Evolutionary conservation across 2,113 vertebrate species (phyloP), one percentile per base, ranked within the genome.

Genomic region (Emydocephalus ijimae): DNA sequence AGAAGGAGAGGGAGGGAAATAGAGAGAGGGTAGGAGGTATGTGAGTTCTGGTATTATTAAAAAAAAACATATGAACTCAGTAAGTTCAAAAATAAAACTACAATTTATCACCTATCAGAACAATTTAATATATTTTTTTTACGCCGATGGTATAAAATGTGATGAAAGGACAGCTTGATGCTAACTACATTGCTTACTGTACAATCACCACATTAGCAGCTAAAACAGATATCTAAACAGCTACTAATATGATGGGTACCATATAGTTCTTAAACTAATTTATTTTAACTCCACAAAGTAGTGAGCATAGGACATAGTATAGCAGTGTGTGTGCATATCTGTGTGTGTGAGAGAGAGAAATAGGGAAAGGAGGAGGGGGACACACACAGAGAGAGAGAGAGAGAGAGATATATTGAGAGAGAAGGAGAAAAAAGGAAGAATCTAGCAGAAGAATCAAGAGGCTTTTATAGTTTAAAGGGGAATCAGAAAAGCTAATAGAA

Each of bases 351-450:
- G 55, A 20, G 5, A 56, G 55, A 56, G 55, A 56, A 12, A 56
- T 20, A 56, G 20, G 21, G 55, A 56, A 8, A 20, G 55, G 5
- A 1, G 7, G 54, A 20, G 54, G 7, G 15, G 4, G 15, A 48
- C 45, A 45, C 43, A 45, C 43, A 45, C 43, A 24, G 6, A 24
- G 2, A 59, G 23, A 9, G 23, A 3, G 20, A 24, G 24, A 3
- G 10, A 10, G 23, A 59, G 0, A 59, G 23, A 26, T 2, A 24
- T 0, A 59, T 7, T 3, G 8, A 0, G 20, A 10, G 24, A 1
- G 50, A 2, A 52, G 50, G 12, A 39, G 10, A 26, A 11, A 61
- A 29, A 64, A 64, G 59, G 26, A 64, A 29, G 59, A 24, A 29
- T 11, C 24, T 64, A 29, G 26, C 59, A 64, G 26, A 29, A 26